Base-by-base conservation (phyloP, 2,888 invertebrate genomes). In the Venustoraphidia nigricollis region DNA sequence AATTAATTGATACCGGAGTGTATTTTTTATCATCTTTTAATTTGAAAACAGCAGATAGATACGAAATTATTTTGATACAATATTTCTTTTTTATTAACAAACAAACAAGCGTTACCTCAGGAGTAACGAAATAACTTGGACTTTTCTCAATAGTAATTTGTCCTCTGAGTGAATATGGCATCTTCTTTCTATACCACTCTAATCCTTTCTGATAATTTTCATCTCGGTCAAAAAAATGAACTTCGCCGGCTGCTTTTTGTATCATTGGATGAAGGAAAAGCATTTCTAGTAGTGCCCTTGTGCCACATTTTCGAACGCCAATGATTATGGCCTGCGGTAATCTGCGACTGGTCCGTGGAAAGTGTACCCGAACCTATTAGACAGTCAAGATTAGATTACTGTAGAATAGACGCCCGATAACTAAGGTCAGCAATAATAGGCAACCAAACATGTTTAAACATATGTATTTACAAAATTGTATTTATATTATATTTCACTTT, bases 61-160 rank as follows among this genome's bases (percentile, higher is more conserved):
- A 17, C 2, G 17, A 4, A 17, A 17, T 17, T 2, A 17, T 4
- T 3, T 17, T 17, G 17, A 4, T 17, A 17, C 17, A 17, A 17
- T 17, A 17, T n/a, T n/a, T n/a, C n/a, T n/a, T n/a, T n/a, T n/a
- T n/a, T n/a, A n/a, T n/a, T n/a, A n/a, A n/a, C n/a, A n/a, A n/a
- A 27, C 3, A 27, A 27, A 3, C 27, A 27, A 27, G 27, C 27
- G 3, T 27, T 10, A 61, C 95, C 77, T 90, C 86, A 10, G 90
- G 86, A 48, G 92, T 92, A 42, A 95, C 91, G 70, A 97, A 97
- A 69, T 97, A 97, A 60, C 93, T 92, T 6, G 97, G 97, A 58
- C 93, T 95, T 69, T 98, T 97, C 68, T 97, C 97, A 57, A 95
- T 88, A 48, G 94, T 94, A 56, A 95, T 84, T 67, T 95, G 94